A percentile compares a stretch with the other conserved stretches of the same genome.
These are phyloP conservation scores for Hesperophylax magnus DNA, from an alignment of 1,140 invertebrate species.

Conservation along the genomic window DNA sequence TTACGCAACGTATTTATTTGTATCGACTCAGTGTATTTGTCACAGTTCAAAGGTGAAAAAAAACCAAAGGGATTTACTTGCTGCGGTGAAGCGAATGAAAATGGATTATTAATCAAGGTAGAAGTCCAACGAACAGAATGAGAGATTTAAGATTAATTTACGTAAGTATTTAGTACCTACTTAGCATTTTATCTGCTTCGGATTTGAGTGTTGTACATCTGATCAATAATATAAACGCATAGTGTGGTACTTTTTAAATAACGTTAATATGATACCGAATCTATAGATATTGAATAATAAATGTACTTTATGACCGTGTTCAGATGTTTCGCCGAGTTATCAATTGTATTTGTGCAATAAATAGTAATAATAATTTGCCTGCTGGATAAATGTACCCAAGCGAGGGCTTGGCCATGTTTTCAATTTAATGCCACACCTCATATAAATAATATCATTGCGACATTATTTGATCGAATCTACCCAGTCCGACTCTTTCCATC, in stretches of 20 bases:
- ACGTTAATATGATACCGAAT: background rate
- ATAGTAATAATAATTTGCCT: constrained; percentile 8
- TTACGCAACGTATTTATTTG: constrained; percentile 56
- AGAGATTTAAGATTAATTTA: too few relatives aligned
- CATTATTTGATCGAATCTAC: constrained; percentile 48
- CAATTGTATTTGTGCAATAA: background rate
- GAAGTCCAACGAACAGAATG: background rate
- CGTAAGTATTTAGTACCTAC: too few relatives aligned
- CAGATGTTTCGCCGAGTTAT: background rate
- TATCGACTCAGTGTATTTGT: constrained; percentile 53
- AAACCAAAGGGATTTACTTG: background rate
- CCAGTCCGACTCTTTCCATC: constrained; percentile 26
- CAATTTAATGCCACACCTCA: constrained; percentile 41
- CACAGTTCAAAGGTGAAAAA: constrained; percentile 42
- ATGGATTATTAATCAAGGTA: constrained; percentile 2
- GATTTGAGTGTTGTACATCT: too few relatives aligned
- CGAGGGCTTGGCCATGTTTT: constrained; percentile 36
- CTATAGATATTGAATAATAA: too few relatives aligned
- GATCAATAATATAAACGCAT: too few relatives aligned
- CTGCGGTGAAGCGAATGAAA: background rate
- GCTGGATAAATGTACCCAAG: background rate
- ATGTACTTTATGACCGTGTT: too few relatives aligned
- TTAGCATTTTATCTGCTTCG: too few relatives aligned
- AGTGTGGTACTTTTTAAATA: too few relatives aligned
- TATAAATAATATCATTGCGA: constrained; percentile 44